A percentile compares a stretch with the other conserved stretches of the same genome.
Conservation (phyloP, 2,113 vertebrate species). For the Otus sunia region DNA sequence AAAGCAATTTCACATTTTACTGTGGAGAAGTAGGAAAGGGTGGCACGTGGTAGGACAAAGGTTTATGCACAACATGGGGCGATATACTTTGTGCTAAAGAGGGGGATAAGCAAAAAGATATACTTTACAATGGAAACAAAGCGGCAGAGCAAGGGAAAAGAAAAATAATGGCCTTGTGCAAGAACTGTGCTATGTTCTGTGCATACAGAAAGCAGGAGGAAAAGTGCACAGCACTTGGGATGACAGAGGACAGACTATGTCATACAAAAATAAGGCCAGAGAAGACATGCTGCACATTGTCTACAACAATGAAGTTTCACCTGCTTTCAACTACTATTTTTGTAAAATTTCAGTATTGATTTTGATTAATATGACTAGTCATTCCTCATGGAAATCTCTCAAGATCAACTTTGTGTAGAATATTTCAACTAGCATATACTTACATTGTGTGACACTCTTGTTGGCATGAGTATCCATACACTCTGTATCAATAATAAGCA, state of each 20-base stretch:
- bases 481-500: not conserved
- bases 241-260: not conserved
- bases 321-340: not conserved
- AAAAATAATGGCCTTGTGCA: accelerated
- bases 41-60: not conserved
- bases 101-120: not conserved
- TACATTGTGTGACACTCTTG: not conserved
- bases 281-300: not conserved
- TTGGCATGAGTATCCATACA: not conserved
- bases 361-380: not conserved
- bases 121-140: not conserved
- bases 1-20: no score
- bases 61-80: accelerated
- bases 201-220: not conserved
- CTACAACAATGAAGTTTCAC: not conserved
- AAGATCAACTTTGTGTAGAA: not conserved
- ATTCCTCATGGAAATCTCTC: not conserved
- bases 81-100: accelerated
- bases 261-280: not conserved
- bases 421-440: not conserved
- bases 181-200: not conserved
- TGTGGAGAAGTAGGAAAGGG: not conserved
- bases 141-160: not conserved
- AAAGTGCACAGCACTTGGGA: not conserved
- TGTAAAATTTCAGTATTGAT: not conserved